Conservation (phyloP, 2,888 invertebrate species). For the Conistra vaccinii region DNA sequence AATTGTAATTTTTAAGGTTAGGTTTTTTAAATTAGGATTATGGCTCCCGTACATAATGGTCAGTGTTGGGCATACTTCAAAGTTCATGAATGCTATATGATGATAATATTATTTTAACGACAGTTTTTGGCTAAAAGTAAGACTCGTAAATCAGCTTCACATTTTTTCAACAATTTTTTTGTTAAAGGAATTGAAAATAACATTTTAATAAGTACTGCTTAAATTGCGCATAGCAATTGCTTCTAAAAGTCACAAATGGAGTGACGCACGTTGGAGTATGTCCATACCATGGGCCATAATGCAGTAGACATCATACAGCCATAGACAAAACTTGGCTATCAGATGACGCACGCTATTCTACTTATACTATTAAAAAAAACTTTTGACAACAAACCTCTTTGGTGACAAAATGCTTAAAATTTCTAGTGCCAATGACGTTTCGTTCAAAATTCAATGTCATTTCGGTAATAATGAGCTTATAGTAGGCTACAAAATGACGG, state of each 20-base stretch:
- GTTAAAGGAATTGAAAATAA: too few species aligned
- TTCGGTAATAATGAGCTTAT: conserved; percentile 79
- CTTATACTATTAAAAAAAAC: conserved; percentile 45
- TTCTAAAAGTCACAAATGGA: not conserved
- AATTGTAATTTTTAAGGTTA: conserved; percentile 50
- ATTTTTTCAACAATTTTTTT: not conserved
- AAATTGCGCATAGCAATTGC: too few species aligned
- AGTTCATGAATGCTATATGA: not conserved
- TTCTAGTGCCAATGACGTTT: conserved; percentile 75
- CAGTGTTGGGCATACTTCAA: conserved; percentile 30
- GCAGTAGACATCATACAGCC: conserved; percentile 43
- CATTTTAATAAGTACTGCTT: not conserved
- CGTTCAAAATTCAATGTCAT: conserved; percentile 71
- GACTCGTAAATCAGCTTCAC: not conserved
- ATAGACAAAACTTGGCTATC: conserved; percentile 47
- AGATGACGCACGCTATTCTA: conserved; percentile 60
- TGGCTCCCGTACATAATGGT: conserved; percentile 43
- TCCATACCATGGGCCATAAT: conserved; percentile 15
- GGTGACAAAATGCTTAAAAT: conserved; percentile 61
- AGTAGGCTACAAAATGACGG: conserved; percentile 75
- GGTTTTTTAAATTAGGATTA: conserved; percentile 50
- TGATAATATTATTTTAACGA: not conserved
- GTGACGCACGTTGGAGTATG: conserved; percentile 39
- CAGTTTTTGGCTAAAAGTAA: not conserved
- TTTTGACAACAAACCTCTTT: conserved; percentile 63